Evolutionary conservation across 37 sponge, comb jelly and placozoan genomes (phyloP), one percentile per base, ranked within the genome.

Genomic region (Theonella swinhoei): DNA sequence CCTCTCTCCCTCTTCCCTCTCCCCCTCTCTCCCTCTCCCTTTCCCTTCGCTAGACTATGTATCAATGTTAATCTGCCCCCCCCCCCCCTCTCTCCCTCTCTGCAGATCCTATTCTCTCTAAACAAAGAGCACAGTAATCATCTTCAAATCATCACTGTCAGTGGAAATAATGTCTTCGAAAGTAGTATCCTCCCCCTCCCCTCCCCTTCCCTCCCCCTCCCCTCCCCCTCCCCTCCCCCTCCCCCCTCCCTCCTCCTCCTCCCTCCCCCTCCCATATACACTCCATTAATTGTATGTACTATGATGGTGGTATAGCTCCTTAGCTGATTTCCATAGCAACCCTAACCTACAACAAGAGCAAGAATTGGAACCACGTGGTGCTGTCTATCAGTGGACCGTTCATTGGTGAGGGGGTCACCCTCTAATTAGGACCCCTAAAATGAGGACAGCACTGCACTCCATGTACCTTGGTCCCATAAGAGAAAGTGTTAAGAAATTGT

Each of bases 51-150:
- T n/a, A n/a, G n/a, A n/a, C n/a, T n/a, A n/a, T n/a, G n/a, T n/a
- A n/a, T n/a, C n/a, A n/a, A n/a, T n/a, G 9, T 67, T 20, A 20
- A 24, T 28, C 30, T 19, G 30, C 30, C 9, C 39, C 14, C 39
- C 4, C 39, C 8, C 4, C 25, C 24, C 17, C 20, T 26, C 17
- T 47, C 17, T 54, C 25, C 39, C 34, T 65, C 14, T 75, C 19
- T 19, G 38, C 73, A 91, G 91, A 75, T 68, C 0, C 31, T 91
- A 33, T 91, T 91, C 72, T 68, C 87, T 35, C 43, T 79, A 67
- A 86, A 78, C 1, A 67, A 82, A 22, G 84, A 90, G 43, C 74
- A 74, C 72, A 28, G 39, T 40, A 2, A 20, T 80, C 79, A 86
- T 79, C 87, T 80, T 30, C 25, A 38, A 9, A 25, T 78, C 3